Evolutionary conservation across 2,113 vertebrate genomes (phyloP), one percentile per base, ranked within the genome.

Genomic region (Aphyosemion australe): DNA sequence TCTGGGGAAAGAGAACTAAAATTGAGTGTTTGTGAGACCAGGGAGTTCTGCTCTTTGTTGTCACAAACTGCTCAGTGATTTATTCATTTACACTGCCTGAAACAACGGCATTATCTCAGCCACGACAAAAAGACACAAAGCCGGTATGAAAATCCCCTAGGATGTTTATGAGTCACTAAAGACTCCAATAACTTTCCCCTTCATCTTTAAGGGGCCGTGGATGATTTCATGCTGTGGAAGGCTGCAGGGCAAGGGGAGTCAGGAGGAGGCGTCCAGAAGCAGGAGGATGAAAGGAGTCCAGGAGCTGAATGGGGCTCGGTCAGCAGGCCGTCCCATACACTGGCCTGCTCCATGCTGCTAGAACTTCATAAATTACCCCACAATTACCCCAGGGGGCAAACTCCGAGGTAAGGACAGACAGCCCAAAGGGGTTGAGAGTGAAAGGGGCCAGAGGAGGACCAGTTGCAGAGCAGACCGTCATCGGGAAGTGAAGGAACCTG

Each of bases 121-220:
- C 59, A 52, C 75, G 70, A 88, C 84, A 90, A 85, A 89, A 90
- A 88, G 80, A 81, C 86, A 90, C 87, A 91, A 91, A 88, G 64
- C 67, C 66, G 16, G 79, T 67, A 83, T 83, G 86, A 88, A 90
- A 91, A 87, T 89, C 81, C 88, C 86, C 87, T 50, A 48, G 90
- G 90, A 90, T 79, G 86, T 92, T 93, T 93, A 92, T 89, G 91
- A 92, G 80, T 89, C 87, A 91, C 91, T 92, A 91, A 93, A 90
- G 86, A 92, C 89, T 86, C 87, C 87, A 90, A 91, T 93, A 92
- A 92, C 92, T 93, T 92, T 93, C 91, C 78, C 90, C 90, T 88
- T 89, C 87, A 84, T 88, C 78, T 90, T 75, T 82, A 86, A 87
- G 85, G 69, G 20, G 74, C 78, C 64, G 31, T 61, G 76, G 73